Evolutionary conservation across 2,113 vertebrate genomes (phyloP).

Genomic region (Xyliphius kryptos): DNA sequence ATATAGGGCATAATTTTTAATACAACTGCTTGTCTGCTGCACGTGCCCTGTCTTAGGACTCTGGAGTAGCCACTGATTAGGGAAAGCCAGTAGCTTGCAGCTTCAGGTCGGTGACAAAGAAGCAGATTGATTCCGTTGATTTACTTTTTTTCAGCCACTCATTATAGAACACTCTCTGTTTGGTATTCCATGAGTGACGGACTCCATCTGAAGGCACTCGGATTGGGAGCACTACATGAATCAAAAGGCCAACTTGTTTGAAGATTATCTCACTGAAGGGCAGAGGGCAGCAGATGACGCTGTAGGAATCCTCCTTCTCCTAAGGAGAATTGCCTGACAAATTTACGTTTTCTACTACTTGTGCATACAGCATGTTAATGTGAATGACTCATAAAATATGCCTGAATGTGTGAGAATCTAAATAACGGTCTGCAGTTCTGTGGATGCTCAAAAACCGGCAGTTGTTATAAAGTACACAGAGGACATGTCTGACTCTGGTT

Average conservation of each 20-base stretch:
- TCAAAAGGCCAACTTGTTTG: constrained; percentile 42
- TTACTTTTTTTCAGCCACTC: constrained; percentile 24
- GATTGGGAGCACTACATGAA: constrained; percentile 33
- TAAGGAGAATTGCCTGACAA: too few species aligned
- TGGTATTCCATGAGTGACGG: constrained; percentile 29
- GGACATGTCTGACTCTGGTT: too few species aligned
- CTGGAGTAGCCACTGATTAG: constrained; percentile 31
- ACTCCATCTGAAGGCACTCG: too few species aligned
- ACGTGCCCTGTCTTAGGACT: constrained; percentile 26
- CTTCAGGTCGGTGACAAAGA: constrained; percentile 3
- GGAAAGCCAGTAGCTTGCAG: background rate
- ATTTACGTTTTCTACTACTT: too few species aligned
- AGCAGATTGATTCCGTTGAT: constrained; percentile 30
- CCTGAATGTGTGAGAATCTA: too few species aligned
- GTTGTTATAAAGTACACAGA: too few species aligned
- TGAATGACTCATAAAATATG: too few species aligned
- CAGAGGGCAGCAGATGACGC: constrained; percentile 25
- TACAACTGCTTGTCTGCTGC: constrained; percentile 36
- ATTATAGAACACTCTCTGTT: constrained; percentile 27
- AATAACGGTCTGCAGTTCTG: too few species aligned
- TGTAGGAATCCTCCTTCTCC: constrained; percentile 23
- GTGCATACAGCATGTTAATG: too few species aligned
- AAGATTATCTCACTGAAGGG: constrained; percentile 40
- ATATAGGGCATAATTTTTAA: constrained; percentile 49
- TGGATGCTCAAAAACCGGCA: too few species aligned